phyloP scores from a whole-genome alignment of 2,797 vertebrate species.

The Botia almorhae region DNA sequence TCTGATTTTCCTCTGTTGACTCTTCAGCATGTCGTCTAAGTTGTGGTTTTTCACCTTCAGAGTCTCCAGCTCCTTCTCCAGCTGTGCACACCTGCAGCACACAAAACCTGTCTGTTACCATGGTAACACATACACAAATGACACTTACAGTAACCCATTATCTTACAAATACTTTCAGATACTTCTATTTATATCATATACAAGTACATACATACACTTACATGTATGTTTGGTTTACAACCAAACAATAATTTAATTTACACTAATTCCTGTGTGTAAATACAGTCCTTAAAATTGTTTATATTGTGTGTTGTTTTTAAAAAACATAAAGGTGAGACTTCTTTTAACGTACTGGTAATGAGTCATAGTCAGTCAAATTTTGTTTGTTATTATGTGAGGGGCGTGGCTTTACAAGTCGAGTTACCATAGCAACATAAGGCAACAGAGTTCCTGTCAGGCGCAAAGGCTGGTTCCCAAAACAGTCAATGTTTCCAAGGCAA shows the following conservation, averaged over 20 bases:
- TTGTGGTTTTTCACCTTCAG: conserved; percentile 91
- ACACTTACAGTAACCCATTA: neutral
- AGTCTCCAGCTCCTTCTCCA: conserved; percentile 85
- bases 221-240: too few relatives aligned
- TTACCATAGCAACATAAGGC: conserved; percentile 5
- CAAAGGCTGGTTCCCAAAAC: neutral
- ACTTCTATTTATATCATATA: too few relatives aligned
- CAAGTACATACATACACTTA: too few relatives aligned
- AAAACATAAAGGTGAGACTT: neutral
- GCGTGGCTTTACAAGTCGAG: neutral
- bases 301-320: too few relatives aligned
- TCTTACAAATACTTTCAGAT: conserved; percentile 1
- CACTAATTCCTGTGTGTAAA: too few relatives aligned
- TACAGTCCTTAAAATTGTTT: too few relatives aligned
- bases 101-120: neutral
- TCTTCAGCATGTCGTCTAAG: conserved; percentile 92
- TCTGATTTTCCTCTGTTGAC: conserved; percentile 93
- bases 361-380: conserved; percentile 3
- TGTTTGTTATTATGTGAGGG: neutral
- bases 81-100: conserved; percentile 75
- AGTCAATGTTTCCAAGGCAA: neutral
- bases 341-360: neutral
- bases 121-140: neutral
- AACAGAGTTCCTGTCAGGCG: neutral
- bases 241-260: too few relatives aligned